Evolutionary conservation across 2,888 invertebrate species (phyloP), one percentile per base, ranked within the genome.

Genomic region (Coremacera marginata): DNA sequence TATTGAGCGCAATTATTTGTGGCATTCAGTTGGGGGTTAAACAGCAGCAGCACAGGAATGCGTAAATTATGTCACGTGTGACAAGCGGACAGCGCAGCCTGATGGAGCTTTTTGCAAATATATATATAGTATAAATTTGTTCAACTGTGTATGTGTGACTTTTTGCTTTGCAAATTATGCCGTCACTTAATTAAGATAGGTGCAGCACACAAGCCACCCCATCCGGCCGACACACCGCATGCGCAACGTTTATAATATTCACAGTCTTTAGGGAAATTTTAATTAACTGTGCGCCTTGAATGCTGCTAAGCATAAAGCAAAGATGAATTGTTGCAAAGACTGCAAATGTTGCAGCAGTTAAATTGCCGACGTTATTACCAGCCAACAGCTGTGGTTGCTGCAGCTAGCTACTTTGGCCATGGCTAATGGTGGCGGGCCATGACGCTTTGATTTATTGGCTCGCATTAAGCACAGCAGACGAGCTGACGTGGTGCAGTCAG

Each of bases 261-360:
- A 22, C 44, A 49, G 63, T 63, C 76, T 70, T 60, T 49, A 27
- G 76, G 76, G 70, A 70, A 31, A 52, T 70, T 76, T 76, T 76
- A 76, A 76, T 76, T 76, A 76, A 76, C 70, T 76, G 63, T 49
- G 70, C 70, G 60, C 60, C 70, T 37, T 9, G 37, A 57, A 60
- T 60, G 71, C 55, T n/a, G 55, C 71, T 44, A 55, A 44, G 49
- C 55, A 25, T 22, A 62, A 72, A 57, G 49, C 44, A 44, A 44
- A 62, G 27, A 62, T 22, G 62, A 25, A 73, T 37, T 37, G 67
- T 52, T 22, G 16, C 34, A 2, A 27, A 34, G 49, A 52, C 76
- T 44, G 76, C 76, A 37, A 55, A 51, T 71, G 70, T 16, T 63
- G 70, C 49, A 34, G 67, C 19, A 49, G 22, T 14, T 1, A 68